Evolutionary conservation across 1,140 invertebrate species (phyloP).

Genomic region (Drosophila subobscura): DNA sequence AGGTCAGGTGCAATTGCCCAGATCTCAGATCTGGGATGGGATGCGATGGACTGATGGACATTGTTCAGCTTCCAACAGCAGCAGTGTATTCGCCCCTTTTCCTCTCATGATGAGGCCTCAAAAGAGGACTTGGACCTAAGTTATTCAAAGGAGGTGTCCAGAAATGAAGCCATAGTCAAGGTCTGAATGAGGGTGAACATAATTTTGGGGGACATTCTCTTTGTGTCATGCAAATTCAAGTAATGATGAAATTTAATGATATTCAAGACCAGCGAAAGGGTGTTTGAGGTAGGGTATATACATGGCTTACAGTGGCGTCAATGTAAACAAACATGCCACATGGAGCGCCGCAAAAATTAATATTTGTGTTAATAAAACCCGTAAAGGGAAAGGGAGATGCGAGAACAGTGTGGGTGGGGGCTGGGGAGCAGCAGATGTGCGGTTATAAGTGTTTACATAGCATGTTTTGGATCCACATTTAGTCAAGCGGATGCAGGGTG

Average conservation of each 20-base stretch:
- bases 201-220: slow-evolving; percentile 40
- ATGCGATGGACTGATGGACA: slow-evolving; percentile 45
- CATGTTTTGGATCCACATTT: slow-evolving; percentile 76
- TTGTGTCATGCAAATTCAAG: slow-evolving; percentile 78
- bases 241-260: slow-evolving; percentile 38
- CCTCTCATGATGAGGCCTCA: slow-evolving; percentile 29
- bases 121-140: slow-evolving; percentile 33
- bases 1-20: slow-evolving; percentile 46
- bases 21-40: slow-evolving; percentile 15
- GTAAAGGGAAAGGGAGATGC: slow-evolving; percentile 3
- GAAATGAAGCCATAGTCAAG: slow-evolving; percentile 71
- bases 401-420: neutral
- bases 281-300: slow-evolving; percentile 27
- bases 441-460: slow-evolving; percentile 79
- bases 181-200: slow-evolving; percentile 12
- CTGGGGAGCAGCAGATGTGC: slow-evolving; percentile 63
- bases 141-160: slow-evolving; percentile 57
- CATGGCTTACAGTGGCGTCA: slow-evolving; percentile 60
- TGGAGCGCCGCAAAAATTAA: slow-evolving; percentile 79
- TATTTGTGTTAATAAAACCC: slow-evolving; percentile 80
- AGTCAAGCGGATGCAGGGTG: slow-evolving; percentile 37
- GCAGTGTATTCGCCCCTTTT: slow-evolving; percentile 50
- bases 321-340: slow-evolving; percentile 76
- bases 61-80: slow-evolving; percentile 57
- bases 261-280: slow-evolving; percentile 44